Conservation (phyloP, 2,113 vertebrate species). For the Corapipo altera region DNA sequence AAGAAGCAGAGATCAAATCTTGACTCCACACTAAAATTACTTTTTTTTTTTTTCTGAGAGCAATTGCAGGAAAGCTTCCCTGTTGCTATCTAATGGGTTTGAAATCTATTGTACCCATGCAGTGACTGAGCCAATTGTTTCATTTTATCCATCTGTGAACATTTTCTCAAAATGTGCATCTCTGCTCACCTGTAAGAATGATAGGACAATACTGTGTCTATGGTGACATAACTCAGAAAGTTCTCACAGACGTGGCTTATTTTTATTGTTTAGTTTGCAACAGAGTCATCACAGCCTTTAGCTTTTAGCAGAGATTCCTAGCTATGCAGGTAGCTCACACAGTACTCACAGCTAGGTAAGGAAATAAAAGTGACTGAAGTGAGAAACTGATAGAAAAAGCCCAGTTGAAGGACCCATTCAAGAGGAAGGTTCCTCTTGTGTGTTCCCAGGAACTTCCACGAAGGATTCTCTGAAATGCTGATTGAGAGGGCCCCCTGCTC, state of each 20-base stretch:
- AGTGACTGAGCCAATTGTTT: neutral
- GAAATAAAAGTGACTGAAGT: neutral
- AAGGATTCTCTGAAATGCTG: neutral
- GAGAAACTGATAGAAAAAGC: neutral
- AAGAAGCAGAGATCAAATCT: neutral
- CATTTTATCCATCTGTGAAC: neutral
- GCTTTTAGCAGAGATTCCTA: neutral
- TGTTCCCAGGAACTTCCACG: neutral
- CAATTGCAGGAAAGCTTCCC: neutral
- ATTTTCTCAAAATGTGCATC: neutral
- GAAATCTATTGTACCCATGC: neutral
- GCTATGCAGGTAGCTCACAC: neutral
- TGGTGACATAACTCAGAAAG: neutral
- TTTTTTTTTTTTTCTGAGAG: neutral
- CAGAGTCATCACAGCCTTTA: slow-evolving; percentile 41
- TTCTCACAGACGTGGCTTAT: neutral
- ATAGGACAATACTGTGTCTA: neutral
- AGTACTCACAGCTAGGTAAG: neutral
- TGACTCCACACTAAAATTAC: neutral
- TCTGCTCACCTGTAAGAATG: neutral
- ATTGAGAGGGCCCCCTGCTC: neutral
- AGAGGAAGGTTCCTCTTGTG: neutral
- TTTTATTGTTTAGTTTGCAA: slow-evolving; percentile 47
- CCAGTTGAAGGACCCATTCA: neutral
- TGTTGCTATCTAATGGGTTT: neutral